Conservation (phyloP, 2,888 invertebrate genomes). For the Auanema freiburgensis region DNA sequence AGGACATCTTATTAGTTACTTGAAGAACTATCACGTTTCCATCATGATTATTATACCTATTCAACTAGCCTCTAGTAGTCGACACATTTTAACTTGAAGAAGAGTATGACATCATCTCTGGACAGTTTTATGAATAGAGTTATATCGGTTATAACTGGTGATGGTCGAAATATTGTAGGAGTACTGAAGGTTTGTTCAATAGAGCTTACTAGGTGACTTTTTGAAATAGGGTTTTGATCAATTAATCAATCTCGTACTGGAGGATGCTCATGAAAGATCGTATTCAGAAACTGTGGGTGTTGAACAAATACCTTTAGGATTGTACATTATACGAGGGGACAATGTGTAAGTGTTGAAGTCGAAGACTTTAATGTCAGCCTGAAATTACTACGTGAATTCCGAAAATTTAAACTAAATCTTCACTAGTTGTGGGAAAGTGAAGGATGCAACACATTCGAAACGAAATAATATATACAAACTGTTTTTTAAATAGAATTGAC, state of each 20-base stretch:
- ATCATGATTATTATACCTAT: too few relatives aligned
- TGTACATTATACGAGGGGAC: slow-evolving; percentile 96
- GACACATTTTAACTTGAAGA: too few relatives aligned
- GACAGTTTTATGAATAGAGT: slow-evolving; percentile 58
- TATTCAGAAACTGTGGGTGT: slow-evolving; percentile 83
- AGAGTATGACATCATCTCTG: slow-evolving; percentile 52
- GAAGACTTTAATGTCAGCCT: not conserved
- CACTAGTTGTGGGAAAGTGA: too few relatives aligned
- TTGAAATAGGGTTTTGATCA: slow-evolving; percentile 83
- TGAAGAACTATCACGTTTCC: too few relatives aligned
- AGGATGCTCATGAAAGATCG: slow-evolving; percentile 97
- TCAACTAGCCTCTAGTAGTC: too few relatives aligned
- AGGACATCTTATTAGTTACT: too few relatives aligned
- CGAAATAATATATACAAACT: too few relatives aligned
- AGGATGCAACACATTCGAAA: too few relatives aligned
- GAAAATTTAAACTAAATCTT: too few relatives aligned
- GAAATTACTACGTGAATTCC: too few relatives aligned
- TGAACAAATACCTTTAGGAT: slow-evolving; percentile 89
- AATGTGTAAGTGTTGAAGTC: slow-evolving; percentile 76
- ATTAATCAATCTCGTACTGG: slow-evolving; percentile 95
- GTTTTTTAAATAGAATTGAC: too few relatives aligned
- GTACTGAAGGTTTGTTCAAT: slow-evolving; percentile 74
- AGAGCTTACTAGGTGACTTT: not conserved
- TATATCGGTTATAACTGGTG: slow-evolving; percentile 88
- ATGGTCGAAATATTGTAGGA: slow-evolving; percentile 93